Evolutionary conservation across 2,113 vertebrate species (phyloP).

Genomic region (Anser cygnoides): DNA sequence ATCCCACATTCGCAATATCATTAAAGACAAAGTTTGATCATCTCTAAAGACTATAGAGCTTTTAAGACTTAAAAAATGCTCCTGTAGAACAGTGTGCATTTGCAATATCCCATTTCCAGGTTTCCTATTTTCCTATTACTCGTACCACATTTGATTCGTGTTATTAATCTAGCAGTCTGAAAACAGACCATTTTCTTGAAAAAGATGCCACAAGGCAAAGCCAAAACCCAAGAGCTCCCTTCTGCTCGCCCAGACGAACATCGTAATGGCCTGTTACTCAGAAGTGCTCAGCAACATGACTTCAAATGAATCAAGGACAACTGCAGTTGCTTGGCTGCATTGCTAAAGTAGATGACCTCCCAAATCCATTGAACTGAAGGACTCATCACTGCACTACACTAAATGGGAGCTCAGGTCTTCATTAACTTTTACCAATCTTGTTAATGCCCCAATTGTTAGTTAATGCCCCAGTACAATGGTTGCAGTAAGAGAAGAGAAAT

Average conservation of each 20-base stretch:
- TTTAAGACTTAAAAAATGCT: background rate
- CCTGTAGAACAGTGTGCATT: background rate
- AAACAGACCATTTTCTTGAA: background rate
- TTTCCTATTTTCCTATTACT: background rate
- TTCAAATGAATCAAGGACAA: background rate
- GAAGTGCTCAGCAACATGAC: background rate
- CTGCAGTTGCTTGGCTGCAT: fast-evolving
- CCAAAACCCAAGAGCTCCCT: background rate
- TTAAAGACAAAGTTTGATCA: background rate
- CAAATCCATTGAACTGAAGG: background rate
- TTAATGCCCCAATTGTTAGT: background rate
- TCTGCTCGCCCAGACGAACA: background rate
- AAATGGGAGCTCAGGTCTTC: background rate
- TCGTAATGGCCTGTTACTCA: fast-evolving
- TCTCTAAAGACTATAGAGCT: background rate
- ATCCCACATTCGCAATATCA: background rate
- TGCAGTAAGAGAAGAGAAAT: background rate
- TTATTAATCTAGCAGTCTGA: background rate
- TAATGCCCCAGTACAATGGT: background rate
- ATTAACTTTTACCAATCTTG: fast-evolving
- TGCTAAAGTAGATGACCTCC: background rate
- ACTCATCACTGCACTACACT: background rate
- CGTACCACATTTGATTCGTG: background rate
- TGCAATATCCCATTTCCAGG: background rate
- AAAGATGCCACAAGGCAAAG: background rate